Percentiles rank a stretch among this genome's conserved stretches.
Conservation (phyloP, 2,113 vertebrate genomes). For the Okapia johnstoni region DNA sequence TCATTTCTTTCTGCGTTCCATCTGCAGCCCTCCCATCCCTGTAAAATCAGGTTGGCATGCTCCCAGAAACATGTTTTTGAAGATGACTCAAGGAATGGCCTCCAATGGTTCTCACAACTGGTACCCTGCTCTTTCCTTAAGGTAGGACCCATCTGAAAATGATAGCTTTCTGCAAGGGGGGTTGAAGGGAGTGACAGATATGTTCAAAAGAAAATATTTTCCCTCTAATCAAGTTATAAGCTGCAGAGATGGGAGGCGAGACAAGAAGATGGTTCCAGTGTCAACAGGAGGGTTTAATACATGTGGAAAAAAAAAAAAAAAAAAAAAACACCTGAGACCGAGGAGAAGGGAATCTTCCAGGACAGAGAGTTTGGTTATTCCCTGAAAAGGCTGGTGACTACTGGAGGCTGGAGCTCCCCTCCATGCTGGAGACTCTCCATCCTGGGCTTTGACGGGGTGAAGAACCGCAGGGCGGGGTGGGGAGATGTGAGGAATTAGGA, state of each 20-base stretch:
- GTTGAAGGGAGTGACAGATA: neutral
- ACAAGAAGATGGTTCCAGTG: neutral
- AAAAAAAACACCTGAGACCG: neutral
- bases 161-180: neutral
- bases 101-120: neutral
- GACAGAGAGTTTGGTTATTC: neutral
- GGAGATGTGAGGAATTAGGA: neutral
- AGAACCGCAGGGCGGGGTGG: neutral
- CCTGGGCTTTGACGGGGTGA: neutral
- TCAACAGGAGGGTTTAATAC: neutral
- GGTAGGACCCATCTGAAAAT: neutral
- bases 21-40: constrained; percentile 19
- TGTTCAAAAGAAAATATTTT: neutral
- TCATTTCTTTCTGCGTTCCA: constrained; percentile 32
- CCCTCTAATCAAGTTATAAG: neutral
- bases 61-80: neutral
- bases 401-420: neutral
- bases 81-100: neutral
- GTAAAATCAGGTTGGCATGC: neutral
- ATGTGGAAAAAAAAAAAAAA: neutral
- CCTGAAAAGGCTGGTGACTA: neutral
- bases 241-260: neutral
- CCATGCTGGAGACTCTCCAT: neutral
- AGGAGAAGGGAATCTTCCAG: neutral
- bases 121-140: neutral